Evolutionary conservation across 2,888 invertebrate species (phyloP), one percentile per base, ranked within the genome.

Genomic region (Patella pellucida): DNA sequence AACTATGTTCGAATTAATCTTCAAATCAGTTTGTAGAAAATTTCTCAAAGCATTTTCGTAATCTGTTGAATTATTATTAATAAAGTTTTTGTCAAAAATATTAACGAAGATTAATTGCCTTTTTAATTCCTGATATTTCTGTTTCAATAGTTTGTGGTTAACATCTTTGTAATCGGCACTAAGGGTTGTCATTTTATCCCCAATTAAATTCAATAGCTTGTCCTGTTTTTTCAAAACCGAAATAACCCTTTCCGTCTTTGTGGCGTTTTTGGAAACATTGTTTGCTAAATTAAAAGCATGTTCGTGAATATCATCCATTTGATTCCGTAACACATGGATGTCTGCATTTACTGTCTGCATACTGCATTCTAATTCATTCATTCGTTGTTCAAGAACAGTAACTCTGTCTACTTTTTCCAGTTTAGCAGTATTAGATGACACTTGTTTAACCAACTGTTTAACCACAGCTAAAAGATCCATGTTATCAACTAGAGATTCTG

Each of bases 291-390:
- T 23, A 23, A 62, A 23, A 3, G 23, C 23, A 19, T 62, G 62
- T 12, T 62, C 62, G 12, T 62, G 62, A 23, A 62, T 62, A 62
- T 62, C 23, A 15, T 62, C 19, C 19, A 62, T 23, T 62, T 62
- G 62, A 23, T 14, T 23, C 23, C 62, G 19, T 62, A 62, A 12
- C 2, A 23, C 62, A 11, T 62, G 19, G 11, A 62, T 62, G 11
- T 62, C 62, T 12, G 19, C 62, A 62, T 62, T 23, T 12, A 23
- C 62, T 62, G 62, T 23, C 62, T 62, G 62, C 62, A 62, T 62
- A 62, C 62, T 62, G 19, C 19, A 19, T 62, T 62, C 62, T 62
- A 62, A 23, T 23, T 23, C 23, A 11, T 62, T 23, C 62, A 62
- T 62, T 23, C 62, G 62, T 23, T 62, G 19, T 9, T 19, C 23